phyloP scores from a whole-genome alignment of 2,888 invertebrate species.

The Nemoura dubitans region DNA sequence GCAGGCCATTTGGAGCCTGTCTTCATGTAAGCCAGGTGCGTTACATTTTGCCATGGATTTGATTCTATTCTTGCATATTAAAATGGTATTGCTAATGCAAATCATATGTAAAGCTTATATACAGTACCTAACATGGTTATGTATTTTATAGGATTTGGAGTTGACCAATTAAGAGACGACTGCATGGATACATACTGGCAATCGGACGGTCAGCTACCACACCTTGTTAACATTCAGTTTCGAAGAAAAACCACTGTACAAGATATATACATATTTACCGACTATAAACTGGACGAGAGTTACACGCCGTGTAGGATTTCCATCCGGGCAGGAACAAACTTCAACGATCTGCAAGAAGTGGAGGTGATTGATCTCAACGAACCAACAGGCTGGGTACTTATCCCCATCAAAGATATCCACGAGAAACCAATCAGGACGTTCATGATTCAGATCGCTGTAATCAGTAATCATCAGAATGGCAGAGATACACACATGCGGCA shows the following conservation, averaged over 20 bases:
- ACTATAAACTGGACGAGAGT: constrained; percentile 98
- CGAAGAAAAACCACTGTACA: constrained; percentile 93
- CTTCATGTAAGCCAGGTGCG: constrained; percentile 95
- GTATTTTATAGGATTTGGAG: constrained; percentile 84
- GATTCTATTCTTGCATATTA: neutral
- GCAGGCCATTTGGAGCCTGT: constrained; percentile 97
- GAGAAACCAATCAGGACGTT: constrained; percentile 92
- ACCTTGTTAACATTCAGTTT: constrained; percentile 96
- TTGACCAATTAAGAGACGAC: constrained; percentile 94
- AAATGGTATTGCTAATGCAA: too few species aligned
- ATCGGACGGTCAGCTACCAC: constrained; percentile 98
- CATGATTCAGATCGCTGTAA: constrained; percentile 95
- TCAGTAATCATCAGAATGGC: constrained; percentile 99
- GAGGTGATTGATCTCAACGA: constrained; percentile 93
- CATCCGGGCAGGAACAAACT: constrained; percentile 92
- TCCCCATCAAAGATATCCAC: constrained; percentile 88
- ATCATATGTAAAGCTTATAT: too few species aligned
- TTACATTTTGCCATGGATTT: neutral
- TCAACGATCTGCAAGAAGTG: constrained; percentile 95
- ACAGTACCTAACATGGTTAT: neutral
- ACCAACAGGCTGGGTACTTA: constrained; percentile 96
- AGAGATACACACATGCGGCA: constrained; percentile 98
- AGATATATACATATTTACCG: constrained; percentile 96
- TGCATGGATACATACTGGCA: constrained; percentile 99
- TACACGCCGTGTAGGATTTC: constrained; percentile 94